phyloP scores from a whole-genome alignment of 2,797 vertebrate genomes.

The Sebastes wilsoni region DNA sequence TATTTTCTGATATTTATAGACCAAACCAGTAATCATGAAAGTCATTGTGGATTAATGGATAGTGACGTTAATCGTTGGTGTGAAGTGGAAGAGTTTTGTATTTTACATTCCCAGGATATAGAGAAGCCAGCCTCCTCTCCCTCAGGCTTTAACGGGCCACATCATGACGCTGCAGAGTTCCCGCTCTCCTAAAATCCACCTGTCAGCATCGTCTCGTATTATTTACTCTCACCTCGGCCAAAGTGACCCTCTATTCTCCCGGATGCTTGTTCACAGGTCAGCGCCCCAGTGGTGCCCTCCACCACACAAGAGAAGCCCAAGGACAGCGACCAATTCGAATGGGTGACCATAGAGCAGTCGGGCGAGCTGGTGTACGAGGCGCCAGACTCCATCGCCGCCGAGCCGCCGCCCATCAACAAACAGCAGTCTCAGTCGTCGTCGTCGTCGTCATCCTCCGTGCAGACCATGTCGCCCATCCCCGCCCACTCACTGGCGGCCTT shows the following conservation, averaged over 20 bases:
- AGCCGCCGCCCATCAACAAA: constrained; percentile 93
- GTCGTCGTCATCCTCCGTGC: constrained; percentile 86
- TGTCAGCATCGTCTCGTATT: constrained; percentile 22
- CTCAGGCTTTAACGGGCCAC: neutral
- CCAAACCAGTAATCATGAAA: neutral
- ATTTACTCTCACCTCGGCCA: constrained; percentile 3
- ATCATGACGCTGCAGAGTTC: constrained; percentile 8
- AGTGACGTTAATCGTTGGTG: neutral
- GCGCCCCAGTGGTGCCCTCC: constrained; percentile 92
- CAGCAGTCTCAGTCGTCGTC: constrained; percentile 74
- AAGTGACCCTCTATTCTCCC: neutral
- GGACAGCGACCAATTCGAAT: constrained; percentile 98
- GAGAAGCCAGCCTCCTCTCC: neutral
- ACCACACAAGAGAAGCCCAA: constrained; percentile 96
- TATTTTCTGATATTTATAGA: neutral
- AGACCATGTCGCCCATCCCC: constrained; percentile 97
- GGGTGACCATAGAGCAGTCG: constrained; percentile 98
- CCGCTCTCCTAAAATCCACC: neutral
- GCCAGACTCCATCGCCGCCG: constrained; percentile 93
- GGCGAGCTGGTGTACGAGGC: constrained; percentile 97
- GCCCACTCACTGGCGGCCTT: constrained; percentile 98
- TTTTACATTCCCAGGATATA: neutral
- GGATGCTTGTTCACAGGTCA: constrained; percentile 85
- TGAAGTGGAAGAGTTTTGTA: neutral
- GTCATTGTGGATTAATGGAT: neutral